A percentile compares a stretch with the other conserved stretches of the same genome.
phyloP scores from a whole-genome alignment of 2,797 vertebrate genomes.

The Halcyon smyrnensis region DNA sequence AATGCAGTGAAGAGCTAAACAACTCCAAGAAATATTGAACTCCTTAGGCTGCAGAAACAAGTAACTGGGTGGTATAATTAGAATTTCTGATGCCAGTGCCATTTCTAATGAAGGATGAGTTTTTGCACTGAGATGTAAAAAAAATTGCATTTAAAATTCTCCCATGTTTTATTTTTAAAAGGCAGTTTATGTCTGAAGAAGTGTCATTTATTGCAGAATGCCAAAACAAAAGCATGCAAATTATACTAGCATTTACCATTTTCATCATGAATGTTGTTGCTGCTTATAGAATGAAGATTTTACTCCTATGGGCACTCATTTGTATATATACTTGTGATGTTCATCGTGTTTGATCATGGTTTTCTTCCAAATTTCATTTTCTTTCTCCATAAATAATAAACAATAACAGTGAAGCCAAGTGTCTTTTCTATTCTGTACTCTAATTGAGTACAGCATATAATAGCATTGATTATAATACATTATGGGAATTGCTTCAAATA shows the following conservation, averaged over 20 bases:
- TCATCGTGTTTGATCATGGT: neutral
- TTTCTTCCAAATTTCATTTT: conserved; percentile 20
- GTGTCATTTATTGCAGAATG: conserved; percentile 5
- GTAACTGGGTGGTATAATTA: neutral
- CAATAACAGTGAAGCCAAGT: neutral
- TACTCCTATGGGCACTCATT: neutral
- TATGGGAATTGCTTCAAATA: neutral
- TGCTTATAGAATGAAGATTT: conserved; percentile 6
- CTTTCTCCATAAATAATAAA: neutral
- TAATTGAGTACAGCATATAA: neutral
- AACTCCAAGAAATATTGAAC: neutral
- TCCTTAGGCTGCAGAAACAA: neutral
- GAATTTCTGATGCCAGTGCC: neutral
- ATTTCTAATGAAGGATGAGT: neutral
- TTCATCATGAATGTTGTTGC: conserved; percentile 21
- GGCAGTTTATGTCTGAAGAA: conserved; percentile 26
- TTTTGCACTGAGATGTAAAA: conserved; percentile 13
- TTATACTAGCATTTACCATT: conserved; percentile 4
- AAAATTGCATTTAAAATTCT: conserved; percentile 34
- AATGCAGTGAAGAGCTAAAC: neutral
- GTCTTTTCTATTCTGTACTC: neutral
- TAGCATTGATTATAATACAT: neutral
- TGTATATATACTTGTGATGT: neutral
- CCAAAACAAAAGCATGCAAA: conserved; percentile 19
- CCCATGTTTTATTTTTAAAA: conserved; percentile 17